Base-by-base conservation (phyloP, 2,888 invertebrate species). In the Archaeoteleia sp. region DNA sequence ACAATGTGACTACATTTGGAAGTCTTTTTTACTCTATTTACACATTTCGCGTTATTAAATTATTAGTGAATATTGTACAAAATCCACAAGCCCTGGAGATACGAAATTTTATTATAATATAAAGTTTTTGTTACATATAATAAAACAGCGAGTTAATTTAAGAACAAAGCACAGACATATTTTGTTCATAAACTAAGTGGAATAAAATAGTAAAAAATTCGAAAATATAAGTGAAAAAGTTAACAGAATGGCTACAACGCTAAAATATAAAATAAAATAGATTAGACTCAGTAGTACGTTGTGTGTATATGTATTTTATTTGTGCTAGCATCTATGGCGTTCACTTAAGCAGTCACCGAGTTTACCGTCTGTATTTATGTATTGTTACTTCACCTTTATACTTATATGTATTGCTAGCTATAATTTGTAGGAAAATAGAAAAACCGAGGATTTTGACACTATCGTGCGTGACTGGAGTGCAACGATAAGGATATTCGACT, bases 381-480 rank as follows among this genome's bases (percentile, higher is more conserved):
- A 51, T 40, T 30, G 51, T 23, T 20, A 51, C 39, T 51, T 13
- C 32, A 49, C 45, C 6, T 32, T 42, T 57, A 45, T 30, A 43
- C n/a, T 30, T 45, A 39, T 25, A 46, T 40, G 30, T 39, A 57
- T 57, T 32, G 29, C 30, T 39, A 15, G 13, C 8, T 8, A 25
- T 30, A 14, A 12, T 45, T 48, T 35, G 12, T 42, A 12, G 30
- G 32, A 39, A 10, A 40, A 25, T 9, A 30, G 15, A 23, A 35
- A 32, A 23, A 42, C 20, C 12, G n/a, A 17, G 37, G 39, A 51
- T 43, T 61, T 39, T 43, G 39, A 32, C 43, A 43, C 20, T 57
- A 37, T 43, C n/a, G 37, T 20, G 49, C 63, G 63, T 63, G 63
- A 55, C 51, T 51, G 7, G 48, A 30, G 49, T 45, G 23, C 43